Conservation (phyloP, 1,140 invertebrate genomes). For the Drosophila orosa region DNA sequence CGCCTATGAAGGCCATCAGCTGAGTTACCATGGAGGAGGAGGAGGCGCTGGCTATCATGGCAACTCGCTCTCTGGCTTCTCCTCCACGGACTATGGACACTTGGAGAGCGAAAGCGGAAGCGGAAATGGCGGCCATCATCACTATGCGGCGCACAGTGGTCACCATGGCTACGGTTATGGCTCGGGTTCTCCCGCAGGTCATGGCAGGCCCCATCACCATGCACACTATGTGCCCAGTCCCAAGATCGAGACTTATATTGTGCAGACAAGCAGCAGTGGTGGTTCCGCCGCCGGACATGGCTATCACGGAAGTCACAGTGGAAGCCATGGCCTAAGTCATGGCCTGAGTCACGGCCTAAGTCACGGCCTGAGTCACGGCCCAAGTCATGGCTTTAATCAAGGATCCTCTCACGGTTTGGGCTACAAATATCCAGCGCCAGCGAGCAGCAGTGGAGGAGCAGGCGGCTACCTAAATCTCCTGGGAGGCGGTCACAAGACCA, state of each 20-base stretch:
- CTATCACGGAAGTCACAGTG: constrained; percentile 16
- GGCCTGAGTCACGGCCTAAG: constrained; percentile 10
- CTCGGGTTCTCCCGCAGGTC: constrained; percentile 22
- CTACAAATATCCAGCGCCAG: constrained; percentile 33
- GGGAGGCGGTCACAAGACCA: constrained; percentile 46
- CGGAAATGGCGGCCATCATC: constrained; percentile 54
- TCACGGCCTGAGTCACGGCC: constrained; percentile 6
- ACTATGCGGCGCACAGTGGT: too few relatives aligned
- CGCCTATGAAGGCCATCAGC: constrained; percentile 19
- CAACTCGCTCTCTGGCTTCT: constrained; percentile 24
- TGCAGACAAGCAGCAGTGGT: constrained; percentile 55
- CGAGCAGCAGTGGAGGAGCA: neutral
- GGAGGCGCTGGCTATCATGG: constrained; percentile 35
- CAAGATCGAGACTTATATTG: constrained; percentile 72
- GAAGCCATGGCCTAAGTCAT: constrained; percentile 5
- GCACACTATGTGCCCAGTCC: constrained; percentile 28
- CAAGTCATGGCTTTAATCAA: neutral
- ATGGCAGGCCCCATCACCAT: constrained; percentile 22
- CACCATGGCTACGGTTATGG: constrained; percentile 25
- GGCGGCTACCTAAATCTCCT: constrained; percentile 20
- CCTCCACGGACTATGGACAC: constrained; percentile 15
- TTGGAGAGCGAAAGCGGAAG: constrained; percentile 20
- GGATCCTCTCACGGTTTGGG: constrained; percentile 25
- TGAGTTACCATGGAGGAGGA: constrained; percentile 5
- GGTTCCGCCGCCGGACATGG: constrained; percentile 3